Evolutionary conservation across 2,113 vertebrate species (phyloP).

Genomic region (Stomatorhinus ivindoensis): DNA sequence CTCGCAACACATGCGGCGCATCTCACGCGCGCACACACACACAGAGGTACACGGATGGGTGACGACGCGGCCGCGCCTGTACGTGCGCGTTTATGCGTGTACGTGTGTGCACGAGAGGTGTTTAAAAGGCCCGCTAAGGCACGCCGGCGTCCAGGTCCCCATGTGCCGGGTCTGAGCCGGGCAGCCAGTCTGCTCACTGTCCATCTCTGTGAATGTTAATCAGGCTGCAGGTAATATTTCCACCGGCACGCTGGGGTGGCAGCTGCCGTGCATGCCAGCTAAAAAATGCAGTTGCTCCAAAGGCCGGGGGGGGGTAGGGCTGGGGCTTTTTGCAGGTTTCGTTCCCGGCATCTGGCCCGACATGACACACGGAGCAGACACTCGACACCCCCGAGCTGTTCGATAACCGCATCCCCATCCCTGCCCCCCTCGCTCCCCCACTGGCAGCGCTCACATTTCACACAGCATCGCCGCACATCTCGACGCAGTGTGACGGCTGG

Average conservation of each 20-base stretch:
- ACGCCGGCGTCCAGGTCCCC: not conserved
- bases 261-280: not conserved
- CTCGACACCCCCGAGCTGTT: not conserved
- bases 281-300: not conserved
- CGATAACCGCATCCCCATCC: not conserved
- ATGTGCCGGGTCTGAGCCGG: not conserved
- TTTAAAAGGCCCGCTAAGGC: not conserved
- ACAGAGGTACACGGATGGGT: not conserved
- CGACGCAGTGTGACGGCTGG: not conserved
- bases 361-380: not conserved
- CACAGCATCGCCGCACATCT: not conserved
- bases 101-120: not conserved
- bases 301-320: not conserved
- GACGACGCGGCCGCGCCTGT: not conserved
- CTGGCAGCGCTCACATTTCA: not conserved
- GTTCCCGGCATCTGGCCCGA: conserved; percentile 29
- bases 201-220: not conserved
- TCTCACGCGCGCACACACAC: not conserved
- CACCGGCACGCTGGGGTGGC: not conserved
- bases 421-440: not conserved
- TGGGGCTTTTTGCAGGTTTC: not conserved
- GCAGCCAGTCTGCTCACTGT: not conserved
- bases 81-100: not conserved
- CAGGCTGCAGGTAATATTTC: not conserved
- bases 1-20: not conserved